Percentiles rank a stretch among this genome's conserved stretches.
phyloP scores from a whole-genome alignment of 2,888 invertebrate genomes.

The Incurvaria masculella region DNA sequence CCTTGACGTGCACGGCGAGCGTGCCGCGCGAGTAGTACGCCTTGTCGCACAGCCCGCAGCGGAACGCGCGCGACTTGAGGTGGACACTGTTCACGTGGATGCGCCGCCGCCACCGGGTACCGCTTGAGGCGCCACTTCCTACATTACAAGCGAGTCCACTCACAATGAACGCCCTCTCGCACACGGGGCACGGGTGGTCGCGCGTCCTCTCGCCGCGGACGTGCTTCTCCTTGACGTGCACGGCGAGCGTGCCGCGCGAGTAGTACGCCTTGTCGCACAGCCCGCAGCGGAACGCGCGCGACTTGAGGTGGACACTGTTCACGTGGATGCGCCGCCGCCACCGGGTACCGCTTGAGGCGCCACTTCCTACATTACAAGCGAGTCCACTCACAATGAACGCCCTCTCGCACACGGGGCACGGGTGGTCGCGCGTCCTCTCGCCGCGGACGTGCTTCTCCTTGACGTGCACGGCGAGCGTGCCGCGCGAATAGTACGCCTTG shows the following conservation, averaged over 20 bases:
- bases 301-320: not conserved
- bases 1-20: not conserved
- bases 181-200: not conserved
- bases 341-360: not conserved
- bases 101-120: not conserved
- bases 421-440: not conserved
- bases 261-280: not conserved
- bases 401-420: not conserved
- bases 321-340: not conserved
- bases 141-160: no score
- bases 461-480: not conserved
- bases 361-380: no score
- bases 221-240: not conserved
- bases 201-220: constrained; percentile 1
- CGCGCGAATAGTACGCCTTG: not conserved
- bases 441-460: constrained; percentile 1
- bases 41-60: not conserved
- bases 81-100: not conserved
- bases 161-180: not conserved
- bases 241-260: not conserved
- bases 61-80: not conserved
- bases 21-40: not conserved
- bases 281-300: not conserved
- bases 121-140: no score
- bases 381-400: no score